Evolutionary conservation across 2,113 vertebrate species (phyloP), one percentile per base, ranked within the genome.

Genomic region (Oncorhynchus nerka): DNA sequence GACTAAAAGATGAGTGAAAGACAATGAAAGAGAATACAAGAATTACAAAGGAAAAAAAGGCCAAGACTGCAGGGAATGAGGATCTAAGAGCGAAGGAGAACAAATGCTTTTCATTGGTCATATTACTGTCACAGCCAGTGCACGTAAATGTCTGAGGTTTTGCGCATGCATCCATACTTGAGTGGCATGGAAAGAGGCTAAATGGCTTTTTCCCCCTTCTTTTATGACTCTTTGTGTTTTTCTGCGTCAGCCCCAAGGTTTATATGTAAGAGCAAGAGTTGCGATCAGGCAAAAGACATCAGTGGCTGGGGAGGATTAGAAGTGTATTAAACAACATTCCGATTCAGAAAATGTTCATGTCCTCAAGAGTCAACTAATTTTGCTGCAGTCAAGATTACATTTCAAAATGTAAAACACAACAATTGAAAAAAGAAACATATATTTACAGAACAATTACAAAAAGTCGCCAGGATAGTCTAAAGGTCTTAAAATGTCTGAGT

Each of bases 201-300:
- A 78, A 81, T 72, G 75, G 84, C 78, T 79, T 80, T 74, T 45
- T 5, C 32, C 68, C 16, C 16, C 0, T 9, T 82, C 73, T 81
- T 79, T 76, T 73, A 71, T 16, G 26, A 79, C 79, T 78, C 68
- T 71, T 68, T 73, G 57, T 0, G 24, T 76, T 83, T 61, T 67
- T 70, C 65, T 83, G 75, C 62, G 2, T 65, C 26, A 67, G 64
- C 72, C 24, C 76, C 3, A 70, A n/a, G 34, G 75, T 83, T 90
- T 87, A 89, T 4, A 55, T 76, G 59, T 86, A 87, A 89, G 75
- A 84, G 73, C 49, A 68, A 49, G 72, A 82, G 22, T 1, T 75
- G 48, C 59, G 65, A 62, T 81, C 48, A 34, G n/a, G 67, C 28
- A 13, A 16, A n/a, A 81, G 84, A 85, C 65, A n/a, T 90, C 81